Percentiles rank a stretch among this genome's conserved stretches.
Conservation (phyloP, 2,888 invertebrate species). For the Eueremaeus valkanovi region DNA sequence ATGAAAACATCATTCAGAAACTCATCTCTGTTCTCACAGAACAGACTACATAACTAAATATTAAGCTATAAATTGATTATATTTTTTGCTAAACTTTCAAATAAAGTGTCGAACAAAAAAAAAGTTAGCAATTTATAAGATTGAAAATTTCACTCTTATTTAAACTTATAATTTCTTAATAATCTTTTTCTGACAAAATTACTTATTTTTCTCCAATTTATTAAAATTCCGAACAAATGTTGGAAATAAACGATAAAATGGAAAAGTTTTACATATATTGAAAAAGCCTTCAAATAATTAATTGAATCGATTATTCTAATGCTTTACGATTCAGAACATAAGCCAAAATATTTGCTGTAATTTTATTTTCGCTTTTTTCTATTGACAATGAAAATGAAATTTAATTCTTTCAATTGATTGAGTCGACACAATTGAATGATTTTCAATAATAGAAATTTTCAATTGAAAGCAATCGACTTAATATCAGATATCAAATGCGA, state of each 20-base stretch:
- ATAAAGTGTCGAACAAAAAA: too few relatives aligned
- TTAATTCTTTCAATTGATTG: not conserved
- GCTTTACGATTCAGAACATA: not conserved
- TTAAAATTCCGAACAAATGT: not conserved
- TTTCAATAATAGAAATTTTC: not conserved
- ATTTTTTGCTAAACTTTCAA: too few relatives aligned
- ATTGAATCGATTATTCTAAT: conserved; percentile 3
- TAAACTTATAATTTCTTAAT: too few relatives aligned
- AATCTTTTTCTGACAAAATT: too few relatives aligned
- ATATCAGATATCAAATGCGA: not conserved
- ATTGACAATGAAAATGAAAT: conserved; percentile 11
- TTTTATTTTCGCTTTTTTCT: not conserved
- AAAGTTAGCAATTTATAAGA: too few relatives aligned
- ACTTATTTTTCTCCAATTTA: not conserved
- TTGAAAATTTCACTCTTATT: too few relatives aligned
- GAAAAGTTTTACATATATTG: too few relatives aligned
- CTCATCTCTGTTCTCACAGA: conserved; percentile 2
- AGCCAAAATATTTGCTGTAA: not conserved
- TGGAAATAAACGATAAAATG: too few relatives aligned
- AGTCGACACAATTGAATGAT: not conserved
- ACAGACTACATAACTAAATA: too few relatives aligned
- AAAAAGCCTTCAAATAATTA: not conserved
- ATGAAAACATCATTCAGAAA: not conserved
- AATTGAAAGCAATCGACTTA: not conserved
- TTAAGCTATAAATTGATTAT: too few relatives aligned